phyloP scores from a whole-genome alignment of 2,888 invertebrate species.

The Parapristionchus giblindavisi region DNA sequence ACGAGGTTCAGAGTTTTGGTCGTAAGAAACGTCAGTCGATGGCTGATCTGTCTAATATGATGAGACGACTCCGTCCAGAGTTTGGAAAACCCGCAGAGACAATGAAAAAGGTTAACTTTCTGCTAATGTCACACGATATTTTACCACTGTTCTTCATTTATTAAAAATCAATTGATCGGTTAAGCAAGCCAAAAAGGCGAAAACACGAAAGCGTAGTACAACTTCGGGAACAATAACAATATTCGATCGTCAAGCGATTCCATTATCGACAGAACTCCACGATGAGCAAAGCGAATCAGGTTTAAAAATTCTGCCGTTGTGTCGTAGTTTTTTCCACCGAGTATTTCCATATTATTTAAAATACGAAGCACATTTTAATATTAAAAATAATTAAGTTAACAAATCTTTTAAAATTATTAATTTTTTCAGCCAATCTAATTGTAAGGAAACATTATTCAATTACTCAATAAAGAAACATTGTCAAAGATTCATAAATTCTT shows the following conservation, averaged over 20 bases:
- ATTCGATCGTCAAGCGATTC: constrained; percentile 4
- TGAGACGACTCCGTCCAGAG: constrained; percentile 36
- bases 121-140: not conserved
- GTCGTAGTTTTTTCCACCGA: too few relatives aligned
- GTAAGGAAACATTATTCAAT: too few relatives aligned
- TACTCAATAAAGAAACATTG: too few relatives aligned
- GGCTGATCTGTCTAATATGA: constrained; percentile 42
- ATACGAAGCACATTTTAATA: too few relatives aligned
- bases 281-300: not conserved
- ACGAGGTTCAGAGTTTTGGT: constrained; percentile 42
- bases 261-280: not conserved
- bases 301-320: too few relatives aligned
- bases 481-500: too few relatives aligned
- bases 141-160: not conserved
- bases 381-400: too few relatives aligned
- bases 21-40: constrained; percentile 46
- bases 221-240: constrained; percentile 25
- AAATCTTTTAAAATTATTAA: too few relatives aligned
- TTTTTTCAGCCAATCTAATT: too few relatives aligned
- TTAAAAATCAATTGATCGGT: not conserved
- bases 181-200: not conserved
- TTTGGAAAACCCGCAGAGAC: not conserved
- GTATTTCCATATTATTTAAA: too few relatives aligned
- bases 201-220: not conserved
- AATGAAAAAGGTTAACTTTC: not conserved